Evolutionary conservation across 2,888 invertebrate genomes (phyloP).

Genomic region (Psylliodes chrysocephalus): DNA sequence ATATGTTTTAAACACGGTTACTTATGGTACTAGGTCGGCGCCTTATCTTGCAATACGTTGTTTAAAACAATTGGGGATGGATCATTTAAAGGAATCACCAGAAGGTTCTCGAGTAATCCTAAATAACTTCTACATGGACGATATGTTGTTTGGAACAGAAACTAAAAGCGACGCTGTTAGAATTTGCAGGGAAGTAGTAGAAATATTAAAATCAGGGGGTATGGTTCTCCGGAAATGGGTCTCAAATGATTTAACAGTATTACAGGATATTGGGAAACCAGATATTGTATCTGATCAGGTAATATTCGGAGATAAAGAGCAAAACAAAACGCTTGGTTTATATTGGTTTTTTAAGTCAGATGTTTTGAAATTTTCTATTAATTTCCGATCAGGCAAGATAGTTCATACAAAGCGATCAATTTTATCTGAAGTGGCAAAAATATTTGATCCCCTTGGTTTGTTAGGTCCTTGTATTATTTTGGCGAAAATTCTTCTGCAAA

Average conservation of each 20-base stretch:
- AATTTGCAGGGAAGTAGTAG: background rate
- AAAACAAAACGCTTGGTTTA: background rate
- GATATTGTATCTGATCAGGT: no score
- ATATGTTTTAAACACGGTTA: no score
- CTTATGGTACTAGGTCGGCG: slow-evolving; percentile 36
- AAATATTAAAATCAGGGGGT: background rate
- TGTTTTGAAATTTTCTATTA: background rate
- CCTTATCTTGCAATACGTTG: slow-evolving; percentile 31
- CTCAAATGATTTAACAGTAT: background rate
- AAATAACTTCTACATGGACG: no score
- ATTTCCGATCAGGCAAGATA: background rate
- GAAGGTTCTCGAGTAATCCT: background rate
- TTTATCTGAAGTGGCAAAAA: background rate
- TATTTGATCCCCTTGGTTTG: slow-evolving; percentile 14
- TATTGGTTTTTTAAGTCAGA: background rate
- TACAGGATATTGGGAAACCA: background rate
- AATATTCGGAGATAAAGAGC: background rate
- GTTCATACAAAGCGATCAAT: background rate
- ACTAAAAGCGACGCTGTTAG: background rate
- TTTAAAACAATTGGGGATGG: no score
- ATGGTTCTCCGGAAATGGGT: background rate
- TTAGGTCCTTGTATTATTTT: slow-evolving; percentile 1
- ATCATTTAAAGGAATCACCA: background rate
- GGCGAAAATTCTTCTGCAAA: background rate
- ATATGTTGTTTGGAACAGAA: background rate